Evolutionary conservation across 2,113 vertebrate species (phyloP).

Genomic region (Campylorhamphus procurvoides): DNA sequence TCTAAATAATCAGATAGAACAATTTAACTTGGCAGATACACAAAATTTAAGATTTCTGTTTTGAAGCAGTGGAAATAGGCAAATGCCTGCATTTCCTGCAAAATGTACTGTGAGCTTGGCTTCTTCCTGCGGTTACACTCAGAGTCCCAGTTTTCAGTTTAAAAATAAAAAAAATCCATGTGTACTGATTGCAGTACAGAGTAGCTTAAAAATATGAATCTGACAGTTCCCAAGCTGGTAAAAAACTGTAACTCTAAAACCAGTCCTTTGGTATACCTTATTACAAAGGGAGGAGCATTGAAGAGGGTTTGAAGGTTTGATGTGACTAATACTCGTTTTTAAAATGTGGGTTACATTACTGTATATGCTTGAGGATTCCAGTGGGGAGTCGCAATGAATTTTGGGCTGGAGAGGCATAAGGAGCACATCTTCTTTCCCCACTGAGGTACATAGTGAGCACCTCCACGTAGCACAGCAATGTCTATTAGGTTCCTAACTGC

Average conservation of each 20-base stretch:
- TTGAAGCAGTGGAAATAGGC: not conserved
- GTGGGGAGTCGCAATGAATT: not conserved
- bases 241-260: not conserved
- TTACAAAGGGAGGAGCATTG: not conserved
- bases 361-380: not conserved
- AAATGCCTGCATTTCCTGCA: not conserved
- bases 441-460: not conserved
- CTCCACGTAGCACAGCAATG: not conserved
- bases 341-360: not conserved
- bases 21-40: not conserved
- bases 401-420: not conserved
- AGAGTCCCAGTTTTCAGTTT: not conserved
- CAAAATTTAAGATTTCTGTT: not conserved
- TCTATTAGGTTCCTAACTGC: not conserved
- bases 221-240: not conserved
- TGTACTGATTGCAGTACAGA: not conserved
- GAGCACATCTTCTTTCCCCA: not conserved
- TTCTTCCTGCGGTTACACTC: not conserved
- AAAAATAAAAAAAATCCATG: not conserved
- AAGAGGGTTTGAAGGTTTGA: not conserved
- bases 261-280: not conserved
- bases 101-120: not conserved
- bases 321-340: not conserved
- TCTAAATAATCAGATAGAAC: not conserved
- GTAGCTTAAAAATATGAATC: not conserved